Conservation (phyloP, 1,140 invertebrate species). For the Zeugodacus cucurbitae region DNA sequence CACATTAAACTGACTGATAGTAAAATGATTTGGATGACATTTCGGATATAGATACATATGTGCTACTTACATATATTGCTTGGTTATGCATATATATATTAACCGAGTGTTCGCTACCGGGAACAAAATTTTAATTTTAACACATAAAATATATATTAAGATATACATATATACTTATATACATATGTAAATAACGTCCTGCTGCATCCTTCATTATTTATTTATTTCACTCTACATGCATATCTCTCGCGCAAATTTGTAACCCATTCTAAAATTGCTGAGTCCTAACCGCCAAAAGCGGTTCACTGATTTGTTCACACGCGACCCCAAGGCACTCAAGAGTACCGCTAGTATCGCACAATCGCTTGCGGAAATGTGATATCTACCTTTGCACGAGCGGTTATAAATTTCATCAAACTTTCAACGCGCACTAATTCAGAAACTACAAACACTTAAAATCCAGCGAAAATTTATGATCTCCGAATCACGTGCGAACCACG, state of each 20-base stretch:
- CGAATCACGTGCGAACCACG: slow-evolving; percentile 65
- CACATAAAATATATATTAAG: not conserved
- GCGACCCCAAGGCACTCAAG: not conserved
- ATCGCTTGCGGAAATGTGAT: slow-evolving; percentile 32
- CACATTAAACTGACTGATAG: not conserved
- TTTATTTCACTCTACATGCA: not conserved
- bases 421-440: slow-evolving; percentile 60
- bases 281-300: not conserved
- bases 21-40: not conserved
- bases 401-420: slow-evolving; percentile 59
- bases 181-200: too few species aligned
- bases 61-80: not conserved
- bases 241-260: not conserved
- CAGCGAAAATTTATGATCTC: slow-evolving; percentile 58
- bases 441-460: slow-evolving; percentile 64
- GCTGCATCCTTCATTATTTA: not conserved
- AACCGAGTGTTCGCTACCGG: not conserved
- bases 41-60: not conserved
- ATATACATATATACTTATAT: not conserved
- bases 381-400: not conserved
- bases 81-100: not conserved
- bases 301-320: not conserved
- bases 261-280: not conserved
- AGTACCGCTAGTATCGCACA: not conserved
- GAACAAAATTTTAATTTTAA: not conserved